Conservation (phyloP, 2,797 vertebrate genomes). For the Periparus ater region DNA sequence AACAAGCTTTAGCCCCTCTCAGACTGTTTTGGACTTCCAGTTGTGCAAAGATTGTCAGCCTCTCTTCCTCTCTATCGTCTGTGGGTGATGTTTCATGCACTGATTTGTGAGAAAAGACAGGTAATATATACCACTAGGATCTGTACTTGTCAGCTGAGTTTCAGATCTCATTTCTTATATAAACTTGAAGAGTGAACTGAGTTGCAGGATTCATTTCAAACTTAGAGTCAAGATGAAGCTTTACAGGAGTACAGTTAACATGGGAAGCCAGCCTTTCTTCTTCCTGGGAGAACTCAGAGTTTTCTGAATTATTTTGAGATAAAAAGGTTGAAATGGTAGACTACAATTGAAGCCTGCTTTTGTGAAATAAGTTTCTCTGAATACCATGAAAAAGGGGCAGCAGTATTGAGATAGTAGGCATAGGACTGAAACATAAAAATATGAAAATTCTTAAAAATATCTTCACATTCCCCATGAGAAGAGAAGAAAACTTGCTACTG, state of each 20-base stretch:
- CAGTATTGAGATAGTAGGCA: neutral
- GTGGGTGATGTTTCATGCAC: neutral
- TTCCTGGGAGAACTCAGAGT: neutral
- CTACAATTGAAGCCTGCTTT: neutral
- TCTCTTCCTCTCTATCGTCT: neutral
- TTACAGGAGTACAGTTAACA: neutral
- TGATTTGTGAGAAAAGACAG: neutral
- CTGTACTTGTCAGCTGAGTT: neutral
- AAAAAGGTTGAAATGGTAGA: neutral
- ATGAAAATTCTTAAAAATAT: neutral
- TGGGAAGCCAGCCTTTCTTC: neutral
- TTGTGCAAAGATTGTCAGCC: neutral
- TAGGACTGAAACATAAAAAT: neutral
- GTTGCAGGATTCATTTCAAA: neutral
- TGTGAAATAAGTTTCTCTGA: neutral
- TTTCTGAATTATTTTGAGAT: neutral
- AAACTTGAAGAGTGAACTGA: neutral
- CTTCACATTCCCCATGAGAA: neutral
- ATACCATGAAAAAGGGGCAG: neutral
- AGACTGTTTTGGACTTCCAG: neutral
- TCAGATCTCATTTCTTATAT: neutral
- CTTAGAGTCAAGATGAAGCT: neutral
- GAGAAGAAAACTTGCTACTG: neutral
- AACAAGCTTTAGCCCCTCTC: neutral
- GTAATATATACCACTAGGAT: neutral